These are phyloP conservation scores for Cavia aperea DNA, from an alignment of 2,113 vertebrate genomes.

Conservation along the genomic window DNA sequence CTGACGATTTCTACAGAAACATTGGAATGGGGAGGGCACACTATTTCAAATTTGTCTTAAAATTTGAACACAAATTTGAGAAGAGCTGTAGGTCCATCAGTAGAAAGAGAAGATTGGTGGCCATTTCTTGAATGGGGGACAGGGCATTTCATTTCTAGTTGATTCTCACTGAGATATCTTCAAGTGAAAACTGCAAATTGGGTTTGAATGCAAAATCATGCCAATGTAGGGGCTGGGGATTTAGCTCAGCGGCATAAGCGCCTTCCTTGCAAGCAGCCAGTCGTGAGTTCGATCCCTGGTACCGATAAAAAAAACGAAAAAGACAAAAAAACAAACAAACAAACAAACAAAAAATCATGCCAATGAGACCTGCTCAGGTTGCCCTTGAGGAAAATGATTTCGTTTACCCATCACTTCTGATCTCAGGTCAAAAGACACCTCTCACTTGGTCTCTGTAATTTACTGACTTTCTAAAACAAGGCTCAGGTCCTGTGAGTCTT, in stretches of 20 bases:
- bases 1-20: background rate
- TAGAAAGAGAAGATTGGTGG: background rate
- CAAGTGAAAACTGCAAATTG: background rate
- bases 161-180: background rate
- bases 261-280: too few species aligned
- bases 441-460: background rate
- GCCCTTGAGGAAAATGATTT: background rate
- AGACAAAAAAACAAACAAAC: too few species aligned
- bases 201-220: background rate
- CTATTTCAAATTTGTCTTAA: background rate
- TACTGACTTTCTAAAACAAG: background rate
- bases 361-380: background rate
- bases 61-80: background rate
- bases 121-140: background rate
- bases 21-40: too few species aligned
- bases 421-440: background rate
- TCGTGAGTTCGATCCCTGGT: too few species aligned
- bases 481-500: background rate
- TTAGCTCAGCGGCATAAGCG: too few species aligned
- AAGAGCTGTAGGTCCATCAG: background rate
- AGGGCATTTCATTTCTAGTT: conserved; percentile 10
- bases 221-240: too few species aligned
- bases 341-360: background rate
- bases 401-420: background rate
- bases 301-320: too few species aligned